These are phyloP conservation scores for Polia nebulosa DNA, from an alignment of 2,888 invertebrate genomes.

Conservation along the genomic window DNA sequence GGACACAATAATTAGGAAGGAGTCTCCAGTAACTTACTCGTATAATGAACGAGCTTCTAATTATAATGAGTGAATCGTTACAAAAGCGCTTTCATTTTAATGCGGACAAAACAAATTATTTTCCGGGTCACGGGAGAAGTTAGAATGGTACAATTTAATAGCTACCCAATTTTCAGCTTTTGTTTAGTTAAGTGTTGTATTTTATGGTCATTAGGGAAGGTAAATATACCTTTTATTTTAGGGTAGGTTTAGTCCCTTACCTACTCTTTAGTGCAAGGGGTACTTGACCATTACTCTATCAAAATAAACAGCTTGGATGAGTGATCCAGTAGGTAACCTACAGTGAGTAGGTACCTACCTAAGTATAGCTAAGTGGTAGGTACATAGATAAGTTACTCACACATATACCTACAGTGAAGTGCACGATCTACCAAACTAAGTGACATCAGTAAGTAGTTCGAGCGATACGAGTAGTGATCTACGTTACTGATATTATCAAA, in stretches of 20 bases:
- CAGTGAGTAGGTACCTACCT: background rate
- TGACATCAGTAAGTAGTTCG: background rate
- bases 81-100: slow-evolving; percentile 56
- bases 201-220: background rate
- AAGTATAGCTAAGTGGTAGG: background rate
- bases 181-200: slow-evolving; percentile 28
- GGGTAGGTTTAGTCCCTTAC: background rate
- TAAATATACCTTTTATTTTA: background rate
- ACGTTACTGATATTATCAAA: background rate
- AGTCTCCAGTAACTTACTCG: slow-evolving; percentile 42
- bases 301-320: slow-evolving; percentile 26
- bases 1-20: slow-evolving; percentile 44
- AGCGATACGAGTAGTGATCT: background rate
- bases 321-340: background rate
- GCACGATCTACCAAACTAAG: background rate
- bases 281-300: slow-evolving; percentile 6
- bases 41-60: slow-evolving; percentile 50
- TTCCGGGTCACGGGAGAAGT: slow-evolving; percentile 48
- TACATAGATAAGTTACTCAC: background rate
- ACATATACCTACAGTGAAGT: background rate
- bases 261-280: background rate
- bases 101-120: slow-evolving; percentile 46
- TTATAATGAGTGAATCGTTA: slow-evolving; percentile 59
- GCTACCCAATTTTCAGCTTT: slow-evolving; percentile 20
- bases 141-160: slow-evolving; percentile 41